These are phyloP conservation scores for Eulimnadia texana DNA, from an alignment of 1,140 invertebrate genomes.

Conservation along the genomic window DNA sequence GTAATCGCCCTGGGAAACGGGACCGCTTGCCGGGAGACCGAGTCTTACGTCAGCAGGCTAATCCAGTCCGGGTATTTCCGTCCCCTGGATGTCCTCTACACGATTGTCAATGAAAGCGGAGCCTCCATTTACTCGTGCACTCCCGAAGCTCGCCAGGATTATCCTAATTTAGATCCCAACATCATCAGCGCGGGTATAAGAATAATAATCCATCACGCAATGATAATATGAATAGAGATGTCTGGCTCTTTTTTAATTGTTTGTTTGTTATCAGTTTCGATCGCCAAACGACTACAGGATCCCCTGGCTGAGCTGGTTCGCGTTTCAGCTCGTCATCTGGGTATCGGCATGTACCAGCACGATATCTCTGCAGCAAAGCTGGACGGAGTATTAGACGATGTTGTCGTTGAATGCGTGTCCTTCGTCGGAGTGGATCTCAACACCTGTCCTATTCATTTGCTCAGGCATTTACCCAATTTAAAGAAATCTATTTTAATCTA, in stretches of 20 bases:
- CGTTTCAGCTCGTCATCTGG: constrained; percentile 78
- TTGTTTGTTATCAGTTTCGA: constrained; percentile 50
- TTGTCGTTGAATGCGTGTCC: constrained; percentile 63
- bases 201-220: background rate
- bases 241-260: too few species aligned
- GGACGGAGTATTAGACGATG: constrained; percentile 51
- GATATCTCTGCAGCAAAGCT: constrained; percentile 65
- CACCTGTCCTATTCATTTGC: constrained; percentile 57
- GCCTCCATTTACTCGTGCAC: constrained; percentile 82
- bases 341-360: constrained; percentile 83
- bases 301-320: constrained; percentile 81
- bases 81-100: constrained; percentile 45
- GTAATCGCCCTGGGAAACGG: constrained; percentile 76
- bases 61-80: constrained; percentile 40
- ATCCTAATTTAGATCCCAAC: constrained; percentile 60
- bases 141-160: constrained; percentile 63
- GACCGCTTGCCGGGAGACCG: constrained; percentile 71
- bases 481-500: constrained; percentile 1
- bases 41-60: constrained; percentile 50
- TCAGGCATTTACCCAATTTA: too few species aligned
- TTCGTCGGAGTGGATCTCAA: constrained; percentile 85
- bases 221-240: too few species aligned
- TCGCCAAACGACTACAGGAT: constrained; percentile 72
- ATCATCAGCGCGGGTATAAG: constrained; percentile 54
- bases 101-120: constrained; percentile 75